Evolutionary conservation across 2,888 invertebrate genomes (phyloP).

Genomic region (Phengaris arion): DNA sequence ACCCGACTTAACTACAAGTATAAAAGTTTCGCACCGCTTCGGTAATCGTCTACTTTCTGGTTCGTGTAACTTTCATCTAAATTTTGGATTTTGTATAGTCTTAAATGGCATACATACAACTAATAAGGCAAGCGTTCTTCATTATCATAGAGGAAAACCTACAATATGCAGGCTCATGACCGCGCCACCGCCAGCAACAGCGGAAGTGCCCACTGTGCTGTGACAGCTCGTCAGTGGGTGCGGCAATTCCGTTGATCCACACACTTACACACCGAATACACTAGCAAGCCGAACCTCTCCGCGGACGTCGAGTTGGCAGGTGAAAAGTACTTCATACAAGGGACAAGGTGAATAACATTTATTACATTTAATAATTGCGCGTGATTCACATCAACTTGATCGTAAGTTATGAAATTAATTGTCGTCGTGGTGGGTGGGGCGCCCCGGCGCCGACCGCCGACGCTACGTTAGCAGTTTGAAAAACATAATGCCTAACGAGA

Average conservation of each 20-base stretch:
- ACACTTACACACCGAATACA: constrained; percentile 71
- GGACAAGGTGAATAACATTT: constrained; percentile 47
- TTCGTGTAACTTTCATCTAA: constrained; percentile 21
- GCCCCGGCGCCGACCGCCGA: constrained; percentile 74
- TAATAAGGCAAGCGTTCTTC: constrained; percentile 41
- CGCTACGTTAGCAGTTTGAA: constrained; percentile 97
- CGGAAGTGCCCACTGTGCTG: neutral
- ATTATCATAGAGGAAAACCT: constrained; percentile 51
- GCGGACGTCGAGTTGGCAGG: constrained; percentile 33
- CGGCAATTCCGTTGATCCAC: constrained; percentile 54
- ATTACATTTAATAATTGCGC: constrained; percentile 50
- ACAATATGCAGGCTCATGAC: constrained; percentile 72
- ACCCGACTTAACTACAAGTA: neutral
- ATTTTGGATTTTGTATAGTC: constrained; percentile 27
- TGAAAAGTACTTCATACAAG: constrained; percentile 43
- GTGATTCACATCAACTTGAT: constrained; percentile 55
- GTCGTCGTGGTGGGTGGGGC: constrained; percentile 53
- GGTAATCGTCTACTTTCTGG: neutral
- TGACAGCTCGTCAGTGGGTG: constrained; percentile 43
- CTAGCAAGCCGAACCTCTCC: constrained; percentile 67
- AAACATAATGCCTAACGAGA: constrained; percentile 96
- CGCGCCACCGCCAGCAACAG: constrained; percentile 38
- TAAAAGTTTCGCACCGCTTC: constrained; percentile 11
- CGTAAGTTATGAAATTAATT: constrained; percentile 51
- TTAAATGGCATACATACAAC: constrained; percentile 35